Conservation (phyloP, 2,888 invertebrate species). For the Chloroclystis v-ata region DNA sequence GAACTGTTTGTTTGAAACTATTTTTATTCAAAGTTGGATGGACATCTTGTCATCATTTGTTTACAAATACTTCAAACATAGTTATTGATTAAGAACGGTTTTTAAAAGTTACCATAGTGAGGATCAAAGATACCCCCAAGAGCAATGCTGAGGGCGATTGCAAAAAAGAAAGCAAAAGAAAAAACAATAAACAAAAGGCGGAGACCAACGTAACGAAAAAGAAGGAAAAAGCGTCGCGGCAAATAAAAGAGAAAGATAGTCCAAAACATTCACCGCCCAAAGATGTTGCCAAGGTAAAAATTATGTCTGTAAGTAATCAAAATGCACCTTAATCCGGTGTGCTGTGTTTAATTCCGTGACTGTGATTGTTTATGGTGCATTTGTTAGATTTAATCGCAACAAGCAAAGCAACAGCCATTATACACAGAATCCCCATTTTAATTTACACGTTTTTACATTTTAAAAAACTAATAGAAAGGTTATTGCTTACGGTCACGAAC, state of each 20-base stretch:
- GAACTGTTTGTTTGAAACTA: background rate
- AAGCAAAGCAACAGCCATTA: conserved; percentile 38
- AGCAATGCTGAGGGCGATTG: conserved; percentile 79
- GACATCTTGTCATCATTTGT: too few relatives aligned
- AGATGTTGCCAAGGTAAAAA: conserved; percentile 46
- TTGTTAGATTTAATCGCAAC: conserved; percentile 39
- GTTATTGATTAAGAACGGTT: conserved; percentile 33
- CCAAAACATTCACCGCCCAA: conserved; percentile 51
- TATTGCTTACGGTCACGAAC: conserved; percentile 60
- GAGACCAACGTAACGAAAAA: conserved; percentile 73
- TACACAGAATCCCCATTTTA: conserved; percentile 41
- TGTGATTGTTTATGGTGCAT: conserved; percentile 36
- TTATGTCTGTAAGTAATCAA: too few relatives aligned
- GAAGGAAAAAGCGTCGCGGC: conserved; percentile 53
- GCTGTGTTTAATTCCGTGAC: conserved; percentile 38
- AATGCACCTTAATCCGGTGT: too few relatives aligned
- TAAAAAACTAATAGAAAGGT: conserved; percentile 58
- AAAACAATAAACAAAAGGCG: conserved; percentile 78
- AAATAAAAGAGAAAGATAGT: conserved; percentile 55
- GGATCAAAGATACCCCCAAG: conserved; percentile 80
- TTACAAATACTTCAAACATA: too few relatives aligned
- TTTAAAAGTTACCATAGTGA: conserved; percentile 81
- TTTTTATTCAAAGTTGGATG: too few relatives aligned
- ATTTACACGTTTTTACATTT: conserved; percentile 53
- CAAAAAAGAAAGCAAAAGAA: conserved; percentile 81